Evolutionary conservation across 2,113 vertebrate species (phyloP).

Genomic region (Shinisaurus crocodilurus): DNA sequence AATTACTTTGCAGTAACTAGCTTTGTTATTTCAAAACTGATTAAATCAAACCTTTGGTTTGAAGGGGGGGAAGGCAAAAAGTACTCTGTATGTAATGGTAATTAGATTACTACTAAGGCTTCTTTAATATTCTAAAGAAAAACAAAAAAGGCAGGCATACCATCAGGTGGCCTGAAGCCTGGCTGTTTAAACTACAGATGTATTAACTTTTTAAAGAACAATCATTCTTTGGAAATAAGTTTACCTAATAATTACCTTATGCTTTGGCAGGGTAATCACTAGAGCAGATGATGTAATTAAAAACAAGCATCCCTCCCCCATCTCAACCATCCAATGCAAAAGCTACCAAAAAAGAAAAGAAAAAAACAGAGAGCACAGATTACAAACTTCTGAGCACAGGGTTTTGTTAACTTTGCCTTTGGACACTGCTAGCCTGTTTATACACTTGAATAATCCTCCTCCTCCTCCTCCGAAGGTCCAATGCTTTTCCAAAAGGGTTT

Average conservation of each 20-base stretch:
- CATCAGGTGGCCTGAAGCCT: background rate
- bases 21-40: background rate
- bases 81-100: background rate
- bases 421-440: no score
- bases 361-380: no score
- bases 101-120: background rate
- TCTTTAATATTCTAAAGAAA: background rate
- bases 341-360: background rate
- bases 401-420: background rate
- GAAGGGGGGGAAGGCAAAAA: background rate
- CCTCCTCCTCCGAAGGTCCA: no score
- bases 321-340: background rate
- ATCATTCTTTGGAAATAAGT: background rate
- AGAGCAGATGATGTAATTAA: background rate
- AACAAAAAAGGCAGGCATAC: background rate
- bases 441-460: no score
- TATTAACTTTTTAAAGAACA: background rate
- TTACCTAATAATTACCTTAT: background rate
- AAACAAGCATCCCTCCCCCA: background rate
- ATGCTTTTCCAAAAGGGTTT: background rate
- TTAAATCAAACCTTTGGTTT: slow-evolving; percentile 1
- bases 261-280: background rate
- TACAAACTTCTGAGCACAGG: background rate
- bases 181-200: background rate
- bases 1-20: background rate